Conservation (phyloP, 2,113 vertebrate species). For the Semnornis frantzii region DNA sequence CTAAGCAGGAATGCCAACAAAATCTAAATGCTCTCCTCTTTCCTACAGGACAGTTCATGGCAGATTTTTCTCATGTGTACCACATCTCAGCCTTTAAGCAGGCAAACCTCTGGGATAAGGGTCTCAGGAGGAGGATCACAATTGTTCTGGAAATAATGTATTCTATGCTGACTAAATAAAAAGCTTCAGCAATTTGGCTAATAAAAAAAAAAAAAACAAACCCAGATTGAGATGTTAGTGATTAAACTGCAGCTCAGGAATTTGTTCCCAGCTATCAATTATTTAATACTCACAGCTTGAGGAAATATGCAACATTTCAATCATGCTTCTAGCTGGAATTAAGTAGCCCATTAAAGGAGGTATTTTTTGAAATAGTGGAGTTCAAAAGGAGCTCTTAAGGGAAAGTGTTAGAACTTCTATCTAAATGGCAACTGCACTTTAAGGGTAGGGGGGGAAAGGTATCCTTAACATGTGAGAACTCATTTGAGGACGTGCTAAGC, state of each 20-base stretch:
- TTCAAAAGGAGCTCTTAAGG: conserved; percentile 6
- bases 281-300: conserved; percentile 23
- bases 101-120: background rate
- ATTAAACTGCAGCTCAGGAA: conserved; percentile 32
- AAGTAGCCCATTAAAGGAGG: background rate
- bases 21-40: background rate
- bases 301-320: conserved; percentile 35
- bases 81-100: background rate
- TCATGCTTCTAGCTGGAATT: conserved; percentile 20
- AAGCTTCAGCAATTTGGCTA: conserved; percentile 6
- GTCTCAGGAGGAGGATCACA: background rate
- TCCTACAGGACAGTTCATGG: background rate
- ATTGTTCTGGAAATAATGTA: background rate
- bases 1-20: conserved; percentile 27
- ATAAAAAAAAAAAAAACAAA: background rate
- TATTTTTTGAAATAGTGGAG: background rate
- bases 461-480: background rate
- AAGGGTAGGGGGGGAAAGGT: background rate
- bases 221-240: background rate
- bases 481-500: background rate
- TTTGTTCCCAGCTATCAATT: conserved; percentile 22
- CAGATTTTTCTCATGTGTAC: conserved; percentile 22
- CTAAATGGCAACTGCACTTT: background rate
- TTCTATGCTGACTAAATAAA: conserved; percentile 17
- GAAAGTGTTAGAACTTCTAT: conserved; percentile 15